Percentiles rank a stretch among this genome's conserved stretches.
phyloP scores from a whole-genome alignment of 1,140 invertebrate genomes.

The Lordiphosa mommai region DNA sequence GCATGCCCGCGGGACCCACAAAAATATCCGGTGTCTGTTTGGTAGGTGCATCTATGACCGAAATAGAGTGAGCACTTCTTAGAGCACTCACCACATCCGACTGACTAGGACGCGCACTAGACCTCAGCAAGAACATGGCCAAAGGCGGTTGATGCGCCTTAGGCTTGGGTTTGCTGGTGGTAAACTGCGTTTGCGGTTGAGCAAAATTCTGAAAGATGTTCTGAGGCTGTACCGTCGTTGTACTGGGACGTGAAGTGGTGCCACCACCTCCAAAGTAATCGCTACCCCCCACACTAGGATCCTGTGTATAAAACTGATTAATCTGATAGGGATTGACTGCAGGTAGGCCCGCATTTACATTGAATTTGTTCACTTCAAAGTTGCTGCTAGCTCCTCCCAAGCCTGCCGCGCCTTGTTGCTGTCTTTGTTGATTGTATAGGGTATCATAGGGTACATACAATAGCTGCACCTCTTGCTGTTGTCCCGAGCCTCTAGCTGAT shows the following conservation, averaged over 20 bases:
- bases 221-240: slow-evolving; percentile 80
- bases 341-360: slow-evolving; percentile 65
- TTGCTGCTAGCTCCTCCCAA: slow-evolving; percentile 23
- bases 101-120: slow-evolving; percentile 81
- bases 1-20: slow-evolving; percentile 87
- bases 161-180: slow-evolving; percentile 80
- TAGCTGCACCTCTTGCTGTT: slow-evolving; percentile 86
- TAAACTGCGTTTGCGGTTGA: slow-evolving; percentile 40
- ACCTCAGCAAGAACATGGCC: slow-evolving; percentile 86
- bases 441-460: slow-evolving; percentile 90
- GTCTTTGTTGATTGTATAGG: slow-evolving; percentile 82
- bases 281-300: slow-evolving; percentile 50
- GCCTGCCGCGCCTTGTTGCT: slow-evolving; percentile 19
- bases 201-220: slow-evolving; percentile 78
- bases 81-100: slow-evolving; percentile 85
- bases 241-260: slow-evolving; percentile 52
- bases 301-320: slow-evolving; percentile 76
- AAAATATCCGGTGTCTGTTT: slow-evolving; percentile 87
- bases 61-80: slow-evolving; percentile 86
- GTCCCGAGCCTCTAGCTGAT: slow-evolving; percentile 4
- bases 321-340: slow-evolving; percentile 70
- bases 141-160: slow-evolving; percentile 90
- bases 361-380: slow-evolving; percentile 76
- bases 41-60: slow-evolving; percentile 87
- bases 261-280: slow-evolving; percentile 49